Evolutionary conservation across 2,113 vertebrate species (phyloP).

Genomic region (Piaya cayana): DNA sequence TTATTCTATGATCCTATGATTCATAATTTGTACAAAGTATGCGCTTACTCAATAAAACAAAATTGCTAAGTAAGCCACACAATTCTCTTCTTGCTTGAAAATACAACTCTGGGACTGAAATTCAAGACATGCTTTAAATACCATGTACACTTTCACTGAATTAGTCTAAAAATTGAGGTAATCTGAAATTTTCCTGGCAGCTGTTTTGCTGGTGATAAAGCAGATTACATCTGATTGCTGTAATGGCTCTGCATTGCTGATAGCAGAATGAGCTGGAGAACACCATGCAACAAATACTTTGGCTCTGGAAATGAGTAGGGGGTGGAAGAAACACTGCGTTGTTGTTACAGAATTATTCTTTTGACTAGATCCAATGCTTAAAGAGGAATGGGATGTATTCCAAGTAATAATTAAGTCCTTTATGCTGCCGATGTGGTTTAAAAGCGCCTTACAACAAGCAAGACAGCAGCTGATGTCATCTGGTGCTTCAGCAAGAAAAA

Average conservation of each 20-base stretch:
- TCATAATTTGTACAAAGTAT: background rate
- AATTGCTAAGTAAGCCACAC: background rate
- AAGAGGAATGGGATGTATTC: background rate
- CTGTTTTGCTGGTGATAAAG: slow-evolving; percentile 2
- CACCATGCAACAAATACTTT: background rate
- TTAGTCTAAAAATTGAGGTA: background rate
- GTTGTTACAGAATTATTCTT: background rate
- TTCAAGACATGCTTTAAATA: background rate
- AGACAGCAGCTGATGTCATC: background rate
- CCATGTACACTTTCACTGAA: background rate
- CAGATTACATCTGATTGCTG: slow-evolving; percentile 5
- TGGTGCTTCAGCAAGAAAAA: background rate
- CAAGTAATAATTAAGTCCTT: background rate
- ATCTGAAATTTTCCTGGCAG: slow-evolving; percentile 1
- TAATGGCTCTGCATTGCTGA: slow-evolving; percentile 7
- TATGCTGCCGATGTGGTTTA: background rate
- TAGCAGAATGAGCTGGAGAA: background rate
- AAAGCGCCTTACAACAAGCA: background rate
- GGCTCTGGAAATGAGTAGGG: background rate
- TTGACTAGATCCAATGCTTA: background rate
- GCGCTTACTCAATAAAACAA: background rate
- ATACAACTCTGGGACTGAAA: background rate
- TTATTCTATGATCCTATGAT: too few species aligned
- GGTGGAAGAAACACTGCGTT: background rate
- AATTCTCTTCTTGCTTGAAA: background rate